phyloP scores from a whole-genome alignment of 2,888 invertebrate species.

The Bombyx huttoni region DNA sequence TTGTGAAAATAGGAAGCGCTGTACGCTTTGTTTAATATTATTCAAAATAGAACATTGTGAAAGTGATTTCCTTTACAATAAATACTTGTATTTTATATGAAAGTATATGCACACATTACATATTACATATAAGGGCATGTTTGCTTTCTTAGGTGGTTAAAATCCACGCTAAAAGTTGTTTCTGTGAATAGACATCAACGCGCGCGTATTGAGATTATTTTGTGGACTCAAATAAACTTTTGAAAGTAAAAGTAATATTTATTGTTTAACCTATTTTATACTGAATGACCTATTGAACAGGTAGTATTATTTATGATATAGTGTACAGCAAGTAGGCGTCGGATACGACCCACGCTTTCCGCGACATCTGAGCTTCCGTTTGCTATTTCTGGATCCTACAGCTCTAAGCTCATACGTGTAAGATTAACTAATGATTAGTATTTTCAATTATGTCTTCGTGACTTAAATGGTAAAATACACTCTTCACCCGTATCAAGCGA shows the following conservation, averaged over 20 bases:
- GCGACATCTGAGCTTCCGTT: background rate
- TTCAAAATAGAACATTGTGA: constrained; percentile 17
- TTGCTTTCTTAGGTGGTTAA: background rate
- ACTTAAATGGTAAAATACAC: too few relatives aligned
- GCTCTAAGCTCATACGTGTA: too few relatives aligned
- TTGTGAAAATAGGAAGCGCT: constrained; percentile 56
- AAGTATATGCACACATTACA: too few relatives aligned
- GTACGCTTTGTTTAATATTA: constrained; percentile 54
- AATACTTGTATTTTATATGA: background rate
- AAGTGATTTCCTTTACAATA: background rate
- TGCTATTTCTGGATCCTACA: background rate
- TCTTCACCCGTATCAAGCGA: too few relatives aligned
- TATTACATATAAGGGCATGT: background rate
- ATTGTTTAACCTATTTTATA: too few relatives aligned
- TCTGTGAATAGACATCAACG: background rate
- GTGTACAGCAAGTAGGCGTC: constrained; percentile 11
- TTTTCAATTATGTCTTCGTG: too few relatives aligned
- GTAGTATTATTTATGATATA: too few relatives aligned
- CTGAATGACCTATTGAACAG: too few relatives aligned
- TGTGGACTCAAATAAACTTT: constrained; percentile 7
- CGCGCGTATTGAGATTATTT: constrained; percentile 4
- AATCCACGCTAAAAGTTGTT: background rate
- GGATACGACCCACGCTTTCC: constrained; percentile 17
- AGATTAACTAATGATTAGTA: too few relatives aligned
- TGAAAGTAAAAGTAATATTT: too few relatives aligned